A percentile compares a stretch with the other conserved stretches of the same genome.
These are phyloP conservation scores for Zaprionus tsacasi DNA, from an alignment of 1,140 invertebrate genomes.

Conservation along the genomic window DNA sequence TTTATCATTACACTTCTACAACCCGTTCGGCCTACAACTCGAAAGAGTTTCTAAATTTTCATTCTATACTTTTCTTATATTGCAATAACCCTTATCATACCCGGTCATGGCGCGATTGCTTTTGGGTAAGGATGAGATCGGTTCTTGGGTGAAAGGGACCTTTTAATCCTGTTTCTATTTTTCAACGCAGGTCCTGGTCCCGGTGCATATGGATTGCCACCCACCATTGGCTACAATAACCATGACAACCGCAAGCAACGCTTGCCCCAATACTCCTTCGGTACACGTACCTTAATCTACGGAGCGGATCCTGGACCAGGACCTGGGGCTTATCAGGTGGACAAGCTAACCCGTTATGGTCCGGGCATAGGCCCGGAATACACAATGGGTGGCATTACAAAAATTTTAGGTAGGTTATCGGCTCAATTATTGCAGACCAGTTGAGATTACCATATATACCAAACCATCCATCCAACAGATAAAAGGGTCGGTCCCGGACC, in stretches of 20 bases:
- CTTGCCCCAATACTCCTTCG: slow-evolving; percentile 87
- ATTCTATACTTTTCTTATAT: slow-evolving; percentile 61
- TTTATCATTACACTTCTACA: slow-evolving; percentile 31
- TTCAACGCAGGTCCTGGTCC: slow-evolving; percentile 86
- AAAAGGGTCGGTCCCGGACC: slow-evolving; percentile 85
- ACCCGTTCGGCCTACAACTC: slow-evolving; percentile 58
- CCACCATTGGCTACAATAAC: slow-evolving; percentile 85
- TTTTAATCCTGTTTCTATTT: neutral
- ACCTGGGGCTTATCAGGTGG: slow-evolving; percentile 70
- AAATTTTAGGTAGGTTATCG: slow-evolving; percentile 44
- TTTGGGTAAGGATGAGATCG: slow-evolving; percentile 51
- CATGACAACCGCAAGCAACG: slow-evolving; percentile 86
- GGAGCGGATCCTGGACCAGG: slow-evolving; percentile 60
- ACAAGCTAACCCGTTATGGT: slow-evolving; percentile 72
- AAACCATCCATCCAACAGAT: slow-evolving; percentile 34
- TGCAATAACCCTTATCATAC: slow-evolving; percentile 45
- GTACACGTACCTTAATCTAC: slow-evolving; percentile 64
- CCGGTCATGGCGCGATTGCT: slow-evolving; percentile 54
- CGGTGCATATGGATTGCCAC: slow-evolving; percentile 86
- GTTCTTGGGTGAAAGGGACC: neutral
- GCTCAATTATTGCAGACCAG: neutral
- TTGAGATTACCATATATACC: neutral
- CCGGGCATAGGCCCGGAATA: slow-evolving; percentile 57
- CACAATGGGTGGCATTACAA: slow-evolving; percentile 72
- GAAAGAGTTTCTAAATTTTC: slow-evolving; percentile 59